Evolutionary conservation across 2,797 vertebrate genomes (phyloP), one percentile per base, ranked within the genome.

Genomic region (Sternotherus odoratus): DNA sequence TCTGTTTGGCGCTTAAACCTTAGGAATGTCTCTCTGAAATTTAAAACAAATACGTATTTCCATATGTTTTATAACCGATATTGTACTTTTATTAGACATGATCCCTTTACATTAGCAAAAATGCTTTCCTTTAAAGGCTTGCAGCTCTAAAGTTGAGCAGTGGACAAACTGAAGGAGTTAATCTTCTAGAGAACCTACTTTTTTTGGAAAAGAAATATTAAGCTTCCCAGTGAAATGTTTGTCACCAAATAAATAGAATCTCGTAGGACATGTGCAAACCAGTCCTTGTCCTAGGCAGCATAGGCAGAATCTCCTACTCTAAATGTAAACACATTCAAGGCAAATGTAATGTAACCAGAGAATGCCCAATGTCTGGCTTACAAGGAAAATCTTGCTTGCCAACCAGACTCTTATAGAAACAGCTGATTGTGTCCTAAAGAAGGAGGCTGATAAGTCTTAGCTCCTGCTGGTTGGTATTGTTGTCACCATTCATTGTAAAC

Each of bases 381-480:
- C 36, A 43, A 49, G 30, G 77, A 63, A 84, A 82, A 13, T 79
- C 94, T 85, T 93, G 75, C 60, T 39, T 60, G 63, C 81, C 49
- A 95, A 57, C 30, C 91, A 86, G 88, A 79, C 43, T 83, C 86
- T 21, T 63, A 86, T 82, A 83, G 77, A 88, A 95, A 91, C 74
- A 79, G 36, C 75, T 85, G 57, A 80, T 91, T 86, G 4, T 33
- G 85, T 7, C 82, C 84, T 83, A 82, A 26, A 72, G 82, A 84
- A 88, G 84, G 82, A 88, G 66, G 82, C 79, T 95, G 84, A 21
- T 92, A 77, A 48, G 24, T 48, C 94, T 87, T 28, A 6, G 66
- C 77, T 86, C 91, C 91, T 95, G 95, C 91, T 90, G 89, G 16
- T 86, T 66, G 89, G 53, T 80, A 9, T 1, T 12, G 82, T 92